phyloP scores from a whole-genome alignment of 1,140 invertebrate genomes.

The Micrasema minimum region DNA sequence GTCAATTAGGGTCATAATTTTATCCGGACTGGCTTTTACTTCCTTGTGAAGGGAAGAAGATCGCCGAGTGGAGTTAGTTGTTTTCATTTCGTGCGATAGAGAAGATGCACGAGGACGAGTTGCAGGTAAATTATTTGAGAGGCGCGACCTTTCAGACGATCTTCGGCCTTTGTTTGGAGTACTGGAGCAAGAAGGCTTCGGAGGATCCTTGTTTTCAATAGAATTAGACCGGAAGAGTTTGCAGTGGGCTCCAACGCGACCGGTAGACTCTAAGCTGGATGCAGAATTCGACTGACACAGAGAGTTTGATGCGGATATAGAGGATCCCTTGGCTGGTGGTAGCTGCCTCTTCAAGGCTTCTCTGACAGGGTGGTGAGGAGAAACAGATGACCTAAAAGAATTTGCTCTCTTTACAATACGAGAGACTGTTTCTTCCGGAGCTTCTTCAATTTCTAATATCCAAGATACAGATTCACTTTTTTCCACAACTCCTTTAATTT shows the following conservation, averaged over 20 bases:
- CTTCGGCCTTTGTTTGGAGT: constrained; percentile 44
- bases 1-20: constrained; percentile 10
- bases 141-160: background rate
- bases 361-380: constrained; percentile 57
- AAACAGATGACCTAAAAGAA: constrained; percentile 64
- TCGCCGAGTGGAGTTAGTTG: background rate
- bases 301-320: constrained; percentile 62
- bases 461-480: constrained; percentile 86
- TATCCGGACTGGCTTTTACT: constrained; percentile 13
- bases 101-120: constrained; percentile 35
- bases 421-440: constrained; percentile 72
- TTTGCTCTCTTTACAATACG: constrained; percentile 69
- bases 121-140: constrained; percentile 5
- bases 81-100: constrained; percentile 26
- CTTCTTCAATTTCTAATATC: constrained; percentile 81
- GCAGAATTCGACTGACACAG: constrained; percentile 69
- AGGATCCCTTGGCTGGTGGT: constrained; percentile 54
- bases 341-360: constrained; percentile 52
- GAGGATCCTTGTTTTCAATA: constrained; percentile 43
- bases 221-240: constrained; percentile 49
- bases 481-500: constrained; percentile 83
- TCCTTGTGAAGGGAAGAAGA: constrained; percentile 30
- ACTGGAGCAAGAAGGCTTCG: constrained; percentile 21
- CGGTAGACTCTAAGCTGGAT: constrained; percentile 54
- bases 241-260: constrained; percentile 36